phyloP scores from a whole-genome alignment of 1,140 invertebrate species.

The Drosophila athabasca region DNA sequence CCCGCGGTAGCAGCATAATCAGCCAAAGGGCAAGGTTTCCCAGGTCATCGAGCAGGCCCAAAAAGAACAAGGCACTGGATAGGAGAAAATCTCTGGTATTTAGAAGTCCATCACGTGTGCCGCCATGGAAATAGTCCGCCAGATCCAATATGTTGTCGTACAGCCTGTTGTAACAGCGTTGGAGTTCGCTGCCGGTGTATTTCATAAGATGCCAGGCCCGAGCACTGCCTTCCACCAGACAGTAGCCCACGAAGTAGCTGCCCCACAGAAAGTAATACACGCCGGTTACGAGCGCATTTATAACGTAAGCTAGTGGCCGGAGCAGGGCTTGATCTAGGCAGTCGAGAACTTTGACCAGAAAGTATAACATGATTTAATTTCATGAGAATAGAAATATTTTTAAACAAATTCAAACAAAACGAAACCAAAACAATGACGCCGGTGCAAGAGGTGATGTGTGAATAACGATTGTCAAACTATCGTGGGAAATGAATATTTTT shows the following conservation, averaged over 20 bases:
- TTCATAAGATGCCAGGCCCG: slow-evolving; percentile 27
- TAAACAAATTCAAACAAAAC: slow-evolving; percentile 25
- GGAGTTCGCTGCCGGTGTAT: not conserved
- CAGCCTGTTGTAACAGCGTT: slow-evolving; percentile 6
- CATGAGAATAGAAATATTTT: slow-evolving; percentile 3
- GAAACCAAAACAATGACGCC: slow-evolving; percentile 34
- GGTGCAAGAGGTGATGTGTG: slow-evolving; percentile 6
- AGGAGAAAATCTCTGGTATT: not conserved
- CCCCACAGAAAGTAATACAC: slow-evolving; percentile 54
- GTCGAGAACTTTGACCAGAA: slow-evolving; percentile 13
- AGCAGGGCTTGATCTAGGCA: slow-evolving; percentile 38
- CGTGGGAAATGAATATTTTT: no score
- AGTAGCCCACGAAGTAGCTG: slow-evolving; percentile 56
- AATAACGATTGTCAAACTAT: not conserved
- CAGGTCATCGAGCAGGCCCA: slow-evolving; percentile 36
- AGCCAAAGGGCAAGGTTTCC: slow-evolving; percentile 46
- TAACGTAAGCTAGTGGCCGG: slow-evolving; percentile 26
- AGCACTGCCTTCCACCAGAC: slow-evolving; percentile 33
- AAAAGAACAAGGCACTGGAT: slow-evolving; percentile 6
- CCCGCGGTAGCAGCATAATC: slow-evolving; percentile 38
- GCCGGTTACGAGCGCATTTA: slow-evolving; percentile 24
- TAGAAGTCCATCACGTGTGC: slow-evolving; percentile 19
- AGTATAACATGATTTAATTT: slow-evolving; percentile 40
- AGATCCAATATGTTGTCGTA: slow-evolving; percentile 6
- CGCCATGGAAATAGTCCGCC: slow-evolving; percentile 34